phyloP scores from a whole-genome alignment of 2,888 invertebrate species.

The Lysandra coridon region DNA sequence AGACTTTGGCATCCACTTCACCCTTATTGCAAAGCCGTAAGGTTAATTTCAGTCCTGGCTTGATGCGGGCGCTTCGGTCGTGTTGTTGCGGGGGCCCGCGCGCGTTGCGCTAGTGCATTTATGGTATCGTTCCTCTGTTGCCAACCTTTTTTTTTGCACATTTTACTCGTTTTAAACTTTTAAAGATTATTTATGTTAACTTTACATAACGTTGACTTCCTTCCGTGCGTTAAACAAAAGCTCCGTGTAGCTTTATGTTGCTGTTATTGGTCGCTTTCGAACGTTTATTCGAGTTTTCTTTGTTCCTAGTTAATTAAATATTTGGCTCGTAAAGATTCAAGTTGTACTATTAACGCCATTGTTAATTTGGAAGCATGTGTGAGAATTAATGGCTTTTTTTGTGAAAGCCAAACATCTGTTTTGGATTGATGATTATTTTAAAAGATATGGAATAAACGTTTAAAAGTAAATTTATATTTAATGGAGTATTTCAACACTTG shows the following conservation, averaged over 20 bases:
- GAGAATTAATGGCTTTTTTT: slow-evolving; percentile 24
- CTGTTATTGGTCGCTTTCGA: neutral
- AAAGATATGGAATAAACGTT: neutral
- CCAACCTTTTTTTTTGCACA: slow-evolving; percentile 67
- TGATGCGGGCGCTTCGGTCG: slow-evolving; percentile 47
- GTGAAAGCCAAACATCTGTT: slow-evolving; percentile 15
- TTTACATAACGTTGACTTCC: slow-evolving; percentile 2
- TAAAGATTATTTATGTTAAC: slow-evolving; percentile 19
- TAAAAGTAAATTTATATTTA: neutral
- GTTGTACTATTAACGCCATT: neutral
- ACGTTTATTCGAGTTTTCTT: neutral
- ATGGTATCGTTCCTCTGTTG: slow-evolving; percentile 67
- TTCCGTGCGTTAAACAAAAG: slow-evolving; percentile 1
- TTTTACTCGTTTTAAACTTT: slow-evolving; percentile 45
- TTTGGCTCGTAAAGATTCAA: neutral
- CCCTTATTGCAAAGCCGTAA: slow-evolving; percentile 47
- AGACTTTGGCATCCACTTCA: slow-evolving; percentile 64
- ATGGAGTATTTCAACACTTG: neutral
- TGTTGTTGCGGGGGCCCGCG: slow-evolving; percentile 42
- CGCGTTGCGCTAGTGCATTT: slow-evolving; percentile 78
- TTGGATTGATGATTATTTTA: slow-evolving; percentile 1
- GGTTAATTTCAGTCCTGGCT: slow-evolving; percentile 46
- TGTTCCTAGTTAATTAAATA: neutral
- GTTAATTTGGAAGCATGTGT: neutral
- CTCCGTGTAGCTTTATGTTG: neutral